These are phyloP conservation scores for Pipra filicauda DNA, from an alignment of 2,113 vertebrate species.

Conservation along the genomic window DNA sequence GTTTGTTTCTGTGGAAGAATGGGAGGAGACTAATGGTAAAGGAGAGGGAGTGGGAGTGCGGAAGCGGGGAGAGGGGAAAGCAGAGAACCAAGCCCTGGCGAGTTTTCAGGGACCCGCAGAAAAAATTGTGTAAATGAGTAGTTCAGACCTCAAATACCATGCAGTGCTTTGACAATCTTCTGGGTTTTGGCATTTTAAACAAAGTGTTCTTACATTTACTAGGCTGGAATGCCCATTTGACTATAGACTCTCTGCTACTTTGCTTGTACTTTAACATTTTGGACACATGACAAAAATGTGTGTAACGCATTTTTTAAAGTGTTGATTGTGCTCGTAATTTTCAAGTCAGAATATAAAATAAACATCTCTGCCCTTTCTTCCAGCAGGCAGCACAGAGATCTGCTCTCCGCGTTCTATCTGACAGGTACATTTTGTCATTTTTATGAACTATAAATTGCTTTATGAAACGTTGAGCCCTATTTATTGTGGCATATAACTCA, in stretches of 20 bases:
- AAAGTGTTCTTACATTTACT: constrained; percentile 21
- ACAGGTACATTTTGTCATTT: constrained; percentile 87
- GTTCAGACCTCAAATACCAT: constrained; percentile 11
- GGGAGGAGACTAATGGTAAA: constrained; percentile 71
- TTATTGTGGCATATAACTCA: constrained; percentile 84
- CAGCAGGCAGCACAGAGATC: constrained; percentile 83
- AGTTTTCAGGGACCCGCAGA: background rate
- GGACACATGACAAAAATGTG: constrained; percentile 70
- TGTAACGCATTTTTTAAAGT: constrained; percentile 63
- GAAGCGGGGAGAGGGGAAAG: constrained; percentile 3
- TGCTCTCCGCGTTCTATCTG: constrained; percentile 77
- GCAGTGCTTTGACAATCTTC: constrained; percentile 10
- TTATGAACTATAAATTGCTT: constrained; percentile 86
- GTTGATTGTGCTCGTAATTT: constrained; percentile 77
- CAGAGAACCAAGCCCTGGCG: background rate
- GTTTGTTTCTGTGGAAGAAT: constrained; percentile 65
- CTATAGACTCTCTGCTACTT: constrained; percentile 22
- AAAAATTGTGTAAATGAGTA: background rate
- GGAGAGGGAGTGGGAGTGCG: constrained; percentile 6
- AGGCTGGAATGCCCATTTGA: constrained; percentile 46
- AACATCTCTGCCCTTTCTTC: constrained; percentile 82
- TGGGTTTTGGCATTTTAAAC: background rate
- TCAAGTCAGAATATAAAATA: constrained; percentile 81
- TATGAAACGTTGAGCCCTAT: constrained; percentile 81
- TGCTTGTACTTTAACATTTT: constrained; percentile 61